Percentiles rank a stretch among this genome's conserved stretches.
Evolutionary conservation across 2,888 invertebrate species (phyloP).

Genomic region (Pollenia amentaria): DNA sequence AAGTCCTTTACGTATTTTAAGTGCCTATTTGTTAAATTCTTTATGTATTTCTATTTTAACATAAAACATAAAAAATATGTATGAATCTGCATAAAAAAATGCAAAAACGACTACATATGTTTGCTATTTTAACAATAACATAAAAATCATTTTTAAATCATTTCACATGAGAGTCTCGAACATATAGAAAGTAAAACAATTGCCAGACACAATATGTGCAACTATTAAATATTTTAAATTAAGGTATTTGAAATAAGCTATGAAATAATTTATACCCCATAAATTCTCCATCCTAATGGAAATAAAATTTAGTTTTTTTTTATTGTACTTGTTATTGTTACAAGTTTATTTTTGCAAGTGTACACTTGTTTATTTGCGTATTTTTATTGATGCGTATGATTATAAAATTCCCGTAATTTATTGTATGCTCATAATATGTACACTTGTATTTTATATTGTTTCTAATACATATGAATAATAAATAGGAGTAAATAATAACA

Average conservation of each 20-base stretch:
- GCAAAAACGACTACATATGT: constrained; percentile 10
- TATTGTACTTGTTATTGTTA: constrained; percentile 12
- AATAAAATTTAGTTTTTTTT: neutral
- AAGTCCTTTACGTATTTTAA: no score
- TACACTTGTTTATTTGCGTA: constrained; percentile 35
- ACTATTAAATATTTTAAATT: no score
- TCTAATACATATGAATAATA: neutral
- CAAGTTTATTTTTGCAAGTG: neutral
- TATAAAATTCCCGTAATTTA: constrained; percentile 65
- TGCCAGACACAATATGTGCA: no score
- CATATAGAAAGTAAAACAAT: neutral
- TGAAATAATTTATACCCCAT: no score
- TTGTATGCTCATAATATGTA: neutral
- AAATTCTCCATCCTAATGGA: neutral
- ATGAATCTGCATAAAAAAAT: neutral
- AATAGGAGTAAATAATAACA: no score
- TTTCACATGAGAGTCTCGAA: constrained; percentile 24
- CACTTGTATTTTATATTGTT: neutral
- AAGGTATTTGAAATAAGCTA: no score
- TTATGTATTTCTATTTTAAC: no score
- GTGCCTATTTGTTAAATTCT: no score
- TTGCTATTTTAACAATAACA: constrained; percentile 22
- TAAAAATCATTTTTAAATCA: constrained; percentile 47
- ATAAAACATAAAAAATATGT: no score
- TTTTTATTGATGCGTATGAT: constrained; percentile 65